These are phyloP conservation scores for Mustela nigripes DNA, from an alignment of 2,113 vertebrate species.

Conservation along the genomic window DNA sequence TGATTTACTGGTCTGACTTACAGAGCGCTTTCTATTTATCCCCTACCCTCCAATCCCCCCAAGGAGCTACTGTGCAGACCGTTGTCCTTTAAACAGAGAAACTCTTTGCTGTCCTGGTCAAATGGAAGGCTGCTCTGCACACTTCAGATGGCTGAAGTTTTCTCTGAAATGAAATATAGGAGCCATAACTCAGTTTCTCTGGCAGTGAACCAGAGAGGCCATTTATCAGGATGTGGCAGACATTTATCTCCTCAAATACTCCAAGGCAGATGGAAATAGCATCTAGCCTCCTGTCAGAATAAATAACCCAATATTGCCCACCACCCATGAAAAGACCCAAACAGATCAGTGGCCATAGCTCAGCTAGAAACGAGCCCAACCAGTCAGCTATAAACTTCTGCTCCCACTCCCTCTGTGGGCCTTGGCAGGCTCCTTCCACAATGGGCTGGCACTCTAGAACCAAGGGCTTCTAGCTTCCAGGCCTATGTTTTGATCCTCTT, in stretches of 20 bases:
- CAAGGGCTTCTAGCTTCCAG: neutral
- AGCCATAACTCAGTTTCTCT: slow-evolving; percentile 80
- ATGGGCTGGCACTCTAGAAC: neutral
- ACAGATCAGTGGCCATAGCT: slow-evolving; percentile 53
- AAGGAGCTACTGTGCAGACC: slow-evolving; percentile 54
- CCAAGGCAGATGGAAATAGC: slow-evolving; percentile 83
- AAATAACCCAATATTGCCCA: slow-evolving; percentile 78
- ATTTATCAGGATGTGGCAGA: slow-evolving; percentile 78
- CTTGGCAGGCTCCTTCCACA: neutral
- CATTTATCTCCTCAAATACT: slow-evolving; percentile 83
- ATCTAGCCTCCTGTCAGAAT: slow-evolving; percentile 79
- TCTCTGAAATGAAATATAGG: slow-evolving; percentile 79
- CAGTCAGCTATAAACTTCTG: slow-evolving; percentile 41
- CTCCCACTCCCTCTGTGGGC: neutral
- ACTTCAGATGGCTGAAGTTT: slow-evolving; percentile 62
- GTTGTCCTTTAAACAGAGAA: slow-evolving; percentile 68
- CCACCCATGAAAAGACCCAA: slow-evolving; percentile 53
- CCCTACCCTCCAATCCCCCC: neutral
- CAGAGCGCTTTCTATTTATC: neutral
- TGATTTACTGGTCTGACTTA: slow-evolving; percentile 49
- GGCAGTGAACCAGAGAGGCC: slow-evolving; percentile 75
- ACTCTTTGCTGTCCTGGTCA: slow-evolving; percentile 44
- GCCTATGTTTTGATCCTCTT: neutral
- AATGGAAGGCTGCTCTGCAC: slow-evolving; percentile 34
- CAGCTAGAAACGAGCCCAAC: slow-evolving; percentile 50